Base-by-base conservation (phyloP, 92 coral and sea anemone genomes). In the Paramuricea clavata region DNA sequence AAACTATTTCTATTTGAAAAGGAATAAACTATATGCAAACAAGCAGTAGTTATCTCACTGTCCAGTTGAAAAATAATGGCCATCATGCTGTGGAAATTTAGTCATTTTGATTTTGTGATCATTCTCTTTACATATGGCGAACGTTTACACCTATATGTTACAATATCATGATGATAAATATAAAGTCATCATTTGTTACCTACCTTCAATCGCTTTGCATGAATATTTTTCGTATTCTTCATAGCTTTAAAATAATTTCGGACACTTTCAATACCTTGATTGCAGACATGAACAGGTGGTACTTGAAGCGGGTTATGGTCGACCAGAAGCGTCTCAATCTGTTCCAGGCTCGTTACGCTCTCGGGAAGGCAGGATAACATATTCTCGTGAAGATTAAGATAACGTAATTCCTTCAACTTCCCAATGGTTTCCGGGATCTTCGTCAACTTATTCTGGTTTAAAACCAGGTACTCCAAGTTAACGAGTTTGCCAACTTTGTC, bases 221-320 rank as follows among this genome's bases (percentile, higher is more conserved):
- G 94, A 13, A 96, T 90, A 1, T 82, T 69, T 49, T 75, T 68
- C 0, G 91, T 69, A 21, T 88, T 59, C 19, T 81, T 78, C 49
- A 87, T 86, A 16, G 80, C 91, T 77, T 93, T 89, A 86, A 94
- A 94, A 57, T 74, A 96, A 10, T 94, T 93, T 47, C 44, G 82
- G 69, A 96, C 93, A 35, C 94, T 94, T 13, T 90, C 76, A 12
- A 96, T 81, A 2, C 99, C 99, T 49, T 90, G 87, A 41, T 69
- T 64, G 77, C 99, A 94, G 27, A 94, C 90, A 71, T 86, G 86
- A n/a, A 96, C 78, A 0, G 99, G 99, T 44, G 99, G 99, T 49
- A 61, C 81, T 23, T 92, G 94, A 4, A 96, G 91, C 33, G 93
- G 89, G 75, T 89, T 83, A 83, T 94, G 94, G 72, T 87, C 91